phyloP scores from a whole-genome alignment of 2,888 invertebrate species.

The Hydrotaea cyrtoneurina region DNA sequence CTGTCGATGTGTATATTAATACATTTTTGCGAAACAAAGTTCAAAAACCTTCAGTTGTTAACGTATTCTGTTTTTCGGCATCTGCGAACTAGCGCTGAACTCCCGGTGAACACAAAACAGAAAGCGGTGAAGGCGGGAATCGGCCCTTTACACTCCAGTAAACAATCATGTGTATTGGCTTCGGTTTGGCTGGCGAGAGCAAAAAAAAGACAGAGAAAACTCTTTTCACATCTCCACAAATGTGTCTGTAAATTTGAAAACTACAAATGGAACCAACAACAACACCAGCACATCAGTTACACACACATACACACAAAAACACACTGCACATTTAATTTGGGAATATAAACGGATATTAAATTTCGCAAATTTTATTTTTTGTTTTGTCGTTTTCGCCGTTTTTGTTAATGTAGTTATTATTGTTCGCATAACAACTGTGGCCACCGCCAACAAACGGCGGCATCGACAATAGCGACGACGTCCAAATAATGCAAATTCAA shows the following conservation, averaged over 20 bases:
- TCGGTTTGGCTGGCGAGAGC: neutral
- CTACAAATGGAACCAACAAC: constrained; percentile 35
- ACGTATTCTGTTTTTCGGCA: constrained; percentile 17
- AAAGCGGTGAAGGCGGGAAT: neutral
- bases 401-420: constrained; percentile 1
- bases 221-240: constrained; percentile 24
- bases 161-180: constrained; percentile 43
- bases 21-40: constrained; percentile 16
- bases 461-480: constrained; percentile 34
- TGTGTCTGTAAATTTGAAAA: constrained; percentile 46
- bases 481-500: constrained; percentile 61
- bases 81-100: constrained; percentile 6
- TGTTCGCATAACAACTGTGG: constrained; percentile 27
- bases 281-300: neutral
- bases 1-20: constrained; percentile 1
- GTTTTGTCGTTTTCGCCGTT: neutral
- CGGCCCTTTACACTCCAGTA: constrained; percentile 21
- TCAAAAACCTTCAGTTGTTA: constrained; percentile 38
- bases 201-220: constrained; percentile 6
- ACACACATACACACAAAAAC: neutral
- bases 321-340: constrained; percentile 53
- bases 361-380: constrained; percentile 42
- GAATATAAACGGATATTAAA: constrained; percentile 64
- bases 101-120: neutral
- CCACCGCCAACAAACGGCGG: neutral